A percentile compares a stretch with the other conserved stretches of the same genome.
phyloP scores from a whole-genome alignment of 2,797 vertebrate genomes.

The Otolemur crassicaudatus region DNA sequence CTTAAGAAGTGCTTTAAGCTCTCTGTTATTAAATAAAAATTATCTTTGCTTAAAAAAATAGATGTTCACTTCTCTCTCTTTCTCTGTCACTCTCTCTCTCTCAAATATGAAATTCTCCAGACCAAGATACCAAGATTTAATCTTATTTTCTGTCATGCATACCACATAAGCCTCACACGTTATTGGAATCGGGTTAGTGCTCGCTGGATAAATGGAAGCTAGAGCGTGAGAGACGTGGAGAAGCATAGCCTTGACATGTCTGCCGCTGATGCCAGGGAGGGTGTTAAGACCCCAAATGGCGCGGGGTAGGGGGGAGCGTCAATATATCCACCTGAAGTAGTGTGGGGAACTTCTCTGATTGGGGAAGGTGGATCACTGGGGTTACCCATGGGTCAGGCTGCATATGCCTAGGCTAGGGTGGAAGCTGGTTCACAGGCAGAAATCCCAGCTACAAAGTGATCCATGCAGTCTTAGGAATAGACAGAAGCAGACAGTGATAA shows the following conservation, averaged over 20 bases:
- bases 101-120: background rate
- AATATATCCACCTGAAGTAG: background rate
- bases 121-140: background rate
- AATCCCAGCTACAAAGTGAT: background rate
- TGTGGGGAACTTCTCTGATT: background rate
- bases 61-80: background rate
- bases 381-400: background rate
- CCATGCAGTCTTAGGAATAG: background rate
- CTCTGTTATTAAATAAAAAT: no score
- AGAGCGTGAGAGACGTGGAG: background rate
- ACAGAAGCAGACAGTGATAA: background rate
- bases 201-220: background rate
- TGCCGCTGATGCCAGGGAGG: background rate
- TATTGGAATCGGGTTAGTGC: background rate
- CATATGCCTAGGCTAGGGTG: background rate
- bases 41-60: no score
- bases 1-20: no score
- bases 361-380: background rate
- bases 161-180: no score
- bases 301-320: background rate
- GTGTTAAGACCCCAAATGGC: background rate
- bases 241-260: rapidly evolving
- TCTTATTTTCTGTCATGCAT: background rate
- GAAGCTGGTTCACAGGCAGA: background rate
- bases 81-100: background rate